These are phyloP conservation scores for Odontothrips loti DNA, from an alignment of 2,888 invertebrate species.

Conservation along the genomic window DNA sequence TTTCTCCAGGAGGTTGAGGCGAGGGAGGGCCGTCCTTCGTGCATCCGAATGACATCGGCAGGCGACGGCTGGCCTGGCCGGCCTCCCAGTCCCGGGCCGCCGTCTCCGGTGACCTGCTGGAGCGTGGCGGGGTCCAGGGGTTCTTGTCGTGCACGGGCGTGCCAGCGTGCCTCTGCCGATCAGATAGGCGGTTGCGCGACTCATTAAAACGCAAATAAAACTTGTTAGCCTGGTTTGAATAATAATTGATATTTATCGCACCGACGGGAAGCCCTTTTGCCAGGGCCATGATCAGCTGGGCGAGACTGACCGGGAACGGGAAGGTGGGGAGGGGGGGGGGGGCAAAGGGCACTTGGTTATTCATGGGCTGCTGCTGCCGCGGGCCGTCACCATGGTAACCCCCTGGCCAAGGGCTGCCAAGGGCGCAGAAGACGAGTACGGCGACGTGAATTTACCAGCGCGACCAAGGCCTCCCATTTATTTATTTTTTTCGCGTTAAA, in stretches of 20 bases:
- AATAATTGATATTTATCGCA: constrained; percentile 11
- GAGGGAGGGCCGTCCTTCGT: not conserved
- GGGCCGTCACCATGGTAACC: not conserved
- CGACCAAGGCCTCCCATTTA: not conserved
- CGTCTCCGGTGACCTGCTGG: not conserved
- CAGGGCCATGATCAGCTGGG: no score
- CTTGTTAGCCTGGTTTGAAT: constrained; percentile 20
- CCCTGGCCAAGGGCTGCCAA: not conserved
- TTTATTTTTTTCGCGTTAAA: no score
- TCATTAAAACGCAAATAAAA: constrained; percentile 23
- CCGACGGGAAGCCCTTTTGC: not conserved
- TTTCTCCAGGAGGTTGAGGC: no score
- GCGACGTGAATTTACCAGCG: not conserved
- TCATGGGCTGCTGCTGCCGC: not conserved
- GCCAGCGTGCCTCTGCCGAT: not conserved
- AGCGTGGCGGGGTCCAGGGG: not conserved
- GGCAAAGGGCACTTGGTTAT: not conserved
- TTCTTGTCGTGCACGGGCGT: not conserved
- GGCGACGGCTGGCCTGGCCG: not conserved
- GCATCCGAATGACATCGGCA: not conserved
- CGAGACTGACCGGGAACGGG: not conserved
- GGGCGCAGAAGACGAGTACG: not conserved
- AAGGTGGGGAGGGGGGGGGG: not conserved
- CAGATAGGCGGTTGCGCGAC: not conserved
- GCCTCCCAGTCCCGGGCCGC: not conserved